phyloP scores from a whole-genome alignment of 2,113 vertebrate species.

The Dendrocopos noguchii region DNA sequence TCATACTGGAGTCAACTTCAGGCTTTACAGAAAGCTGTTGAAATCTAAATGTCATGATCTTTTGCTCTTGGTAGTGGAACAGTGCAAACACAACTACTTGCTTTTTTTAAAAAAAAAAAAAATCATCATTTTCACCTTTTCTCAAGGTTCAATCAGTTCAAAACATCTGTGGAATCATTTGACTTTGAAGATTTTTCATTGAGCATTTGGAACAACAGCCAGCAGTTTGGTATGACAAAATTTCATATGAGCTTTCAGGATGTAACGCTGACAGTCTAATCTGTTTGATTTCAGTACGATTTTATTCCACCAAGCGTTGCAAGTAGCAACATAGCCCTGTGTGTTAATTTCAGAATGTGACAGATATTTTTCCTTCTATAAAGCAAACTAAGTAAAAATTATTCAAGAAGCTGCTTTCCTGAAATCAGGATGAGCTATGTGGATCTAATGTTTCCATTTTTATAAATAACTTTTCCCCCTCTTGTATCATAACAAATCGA shows the following conservation, averaged over 20 bases:
- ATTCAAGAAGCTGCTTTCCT: neutral
- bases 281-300: neutral
- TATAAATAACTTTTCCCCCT: neutral
- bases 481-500: constrained; percentile 5
- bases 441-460: neutral
- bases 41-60: neutral
- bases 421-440: neutral
- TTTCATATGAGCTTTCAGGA: neutral
- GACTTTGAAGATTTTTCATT: neutral
- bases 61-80: neutral
- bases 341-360: neutral
- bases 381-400: neutral
- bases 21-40: neutral
- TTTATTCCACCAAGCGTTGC: neutral
- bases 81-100: neutral
- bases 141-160: neutral
- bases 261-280: neutral
- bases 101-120: neutral
- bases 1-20: neutral
- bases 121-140: neutral
- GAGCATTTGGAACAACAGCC: neutral
- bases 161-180: neutral
- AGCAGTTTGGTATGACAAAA: neutral
- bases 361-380: neutral
- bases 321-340: neutral